Evolutionary conservation across 2,797 vertebrate genomes (phyloP).

Genomic region (Hyperoplus lanceolatus): DNA sequence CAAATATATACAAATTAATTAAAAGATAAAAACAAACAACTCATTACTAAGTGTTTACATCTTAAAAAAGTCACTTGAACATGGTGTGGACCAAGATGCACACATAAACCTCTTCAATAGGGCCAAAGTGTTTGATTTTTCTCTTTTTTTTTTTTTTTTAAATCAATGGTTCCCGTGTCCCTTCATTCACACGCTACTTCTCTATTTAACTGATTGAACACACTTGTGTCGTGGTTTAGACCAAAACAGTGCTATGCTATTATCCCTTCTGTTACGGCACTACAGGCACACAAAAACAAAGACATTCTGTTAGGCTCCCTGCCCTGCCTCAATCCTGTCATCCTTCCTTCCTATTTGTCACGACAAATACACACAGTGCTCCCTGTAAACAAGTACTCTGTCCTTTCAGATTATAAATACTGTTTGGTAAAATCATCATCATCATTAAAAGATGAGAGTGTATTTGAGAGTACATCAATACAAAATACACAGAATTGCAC

Average conservation of each 20-base stretch:
- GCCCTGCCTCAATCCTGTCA: slow-evolving; percentile 38
- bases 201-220: slow-evolving; percentile 68
- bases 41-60: slow-evolving; percentile 73
- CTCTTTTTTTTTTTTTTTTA: neutral
- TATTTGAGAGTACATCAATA: slow-evolving; percentile 65
- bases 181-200: slow-evolving; percentile 11
- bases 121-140: slow-evolving; percentile 23
- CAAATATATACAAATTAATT: slow-evolving; percentile 81
- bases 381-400: slow-evolving; percentile 87
- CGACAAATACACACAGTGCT: slow-evolving; percentile 67
- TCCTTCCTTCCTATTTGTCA: slow-evolving; percentile 46
- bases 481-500: slow-evolving; percentile 81
- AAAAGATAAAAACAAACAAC: slow-evolving; percentile 46
- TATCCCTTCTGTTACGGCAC: slow-evolving; percentile 60
- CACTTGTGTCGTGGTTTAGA: slow-evolving; percentile 70
- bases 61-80: slow-evolving; percentile 72
- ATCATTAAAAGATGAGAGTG: slow-evolving; percentile 75
- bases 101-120: slow-evolving; percentile 41
- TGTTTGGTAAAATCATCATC: slow-evolving; percentile 86
- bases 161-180: neutral
- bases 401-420: slow-evolving; percentile 85
- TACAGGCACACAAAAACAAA: slow-evolving; percentile 77
- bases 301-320: slow-evolving; percentile 70
- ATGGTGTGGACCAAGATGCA: slow-evolving; percentile 57
- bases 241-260: slow-evolving; percentile 58